Evolutionary conservation across 2,113 vertebrate genomes (phyloP).

Genomic region (Sula dactylatra): DNA sequence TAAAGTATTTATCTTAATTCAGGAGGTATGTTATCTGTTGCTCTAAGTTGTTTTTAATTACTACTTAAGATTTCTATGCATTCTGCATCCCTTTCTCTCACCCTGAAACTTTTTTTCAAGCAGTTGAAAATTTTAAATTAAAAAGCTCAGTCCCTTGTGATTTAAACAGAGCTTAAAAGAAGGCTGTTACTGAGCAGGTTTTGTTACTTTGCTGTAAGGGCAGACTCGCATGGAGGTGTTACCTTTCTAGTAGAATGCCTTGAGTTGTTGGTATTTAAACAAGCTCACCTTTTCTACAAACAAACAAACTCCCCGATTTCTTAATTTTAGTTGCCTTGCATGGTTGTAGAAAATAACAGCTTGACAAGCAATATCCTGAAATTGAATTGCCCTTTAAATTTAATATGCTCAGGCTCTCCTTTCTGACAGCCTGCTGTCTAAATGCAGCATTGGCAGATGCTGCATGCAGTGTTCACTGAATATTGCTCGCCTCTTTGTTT

Average conservation of each 20-base stretch:
- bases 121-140: background rate
- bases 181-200: background rate
- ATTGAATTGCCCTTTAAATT: conserved; percentile 47
- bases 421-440: conserved; percentile 29
- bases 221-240: background rate
- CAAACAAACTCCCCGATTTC: background rate
- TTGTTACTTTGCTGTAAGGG: background rate
- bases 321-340: background rate
- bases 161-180: background rate
- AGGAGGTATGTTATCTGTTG: background rate
- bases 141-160: background rate
- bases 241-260: background rate
- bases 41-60: conserved; percentile 1
- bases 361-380: background rate
- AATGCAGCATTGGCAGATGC: background rate
- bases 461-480: background rate
- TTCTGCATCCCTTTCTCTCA: background rate
- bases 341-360: background rate
- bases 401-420: background rate
- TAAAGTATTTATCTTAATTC: conserved; percentile 24
- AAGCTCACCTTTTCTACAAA: background rate
- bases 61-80: background rate
- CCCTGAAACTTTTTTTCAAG: background rate
- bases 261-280: background rate
- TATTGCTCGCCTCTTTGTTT: background rate